These are phyloP conservation scores for Lophotis ruficrista DNA, from an alignment of 2,113 vertebrate genomes.

Conservation along the genomic window DNA sequence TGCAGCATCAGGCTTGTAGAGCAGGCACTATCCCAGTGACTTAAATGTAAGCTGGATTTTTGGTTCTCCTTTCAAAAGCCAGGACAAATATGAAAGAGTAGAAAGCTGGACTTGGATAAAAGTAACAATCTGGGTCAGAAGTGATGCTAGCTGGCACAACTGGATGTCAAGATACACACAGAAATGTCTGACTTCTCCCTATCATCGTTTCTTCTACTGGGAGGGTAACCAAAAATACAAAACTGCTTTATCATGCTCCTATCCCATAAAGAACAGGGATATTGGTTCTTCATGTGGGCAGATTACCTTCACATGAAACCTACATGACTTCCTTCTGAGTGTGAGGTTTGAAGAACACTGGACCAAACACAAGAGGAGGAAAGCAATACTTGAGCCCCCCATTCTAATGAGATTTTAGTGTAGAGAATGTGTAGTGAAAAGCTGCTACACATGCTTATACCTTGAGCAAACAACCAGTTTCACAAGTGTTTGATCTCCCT, in stretches of 20 bases:
- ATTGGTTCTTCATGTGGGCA: background rate
- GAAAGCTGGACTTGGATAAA: background rate
- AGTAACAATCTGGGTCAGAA: background rate
- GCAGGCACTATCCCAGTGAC: background rate
- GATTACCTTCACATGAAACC: background rate
- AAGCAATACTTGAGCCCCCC: background rate
- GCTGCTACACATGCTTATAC: background rate
- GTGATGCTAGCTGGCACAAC: background rate
- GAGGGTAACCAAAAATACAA: background rate
- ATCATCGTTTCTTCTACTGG: background rate
- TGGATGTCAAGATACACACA: background rate
- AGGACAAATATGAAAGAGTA: background rate
- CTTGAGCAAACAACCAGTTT: background rate
- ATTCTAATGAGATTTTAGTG: background rate
- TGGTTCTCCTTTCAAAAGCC: background rate
- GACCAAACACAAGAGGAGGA: background rate
- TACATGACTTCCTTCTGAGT: background rate
- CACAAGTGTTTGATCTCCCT: background rate
- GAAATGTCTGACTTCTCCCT: background rate
- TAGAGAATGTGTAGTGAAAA: fast-evolving
- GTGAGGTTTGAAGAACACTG: background rate
- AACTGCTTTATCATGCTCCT: background rate
- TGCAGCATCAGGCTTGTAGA: background rate
- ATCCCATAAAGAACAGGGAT: background rate
- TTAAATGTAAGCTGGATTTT: background rate